A percentile compares a stretch with the other conserved stretches of the same genome.
phyloP scores from a whole-genome alignment of 2,888 invertebrate species.

The Tetanocera ferruginea region DNA sequence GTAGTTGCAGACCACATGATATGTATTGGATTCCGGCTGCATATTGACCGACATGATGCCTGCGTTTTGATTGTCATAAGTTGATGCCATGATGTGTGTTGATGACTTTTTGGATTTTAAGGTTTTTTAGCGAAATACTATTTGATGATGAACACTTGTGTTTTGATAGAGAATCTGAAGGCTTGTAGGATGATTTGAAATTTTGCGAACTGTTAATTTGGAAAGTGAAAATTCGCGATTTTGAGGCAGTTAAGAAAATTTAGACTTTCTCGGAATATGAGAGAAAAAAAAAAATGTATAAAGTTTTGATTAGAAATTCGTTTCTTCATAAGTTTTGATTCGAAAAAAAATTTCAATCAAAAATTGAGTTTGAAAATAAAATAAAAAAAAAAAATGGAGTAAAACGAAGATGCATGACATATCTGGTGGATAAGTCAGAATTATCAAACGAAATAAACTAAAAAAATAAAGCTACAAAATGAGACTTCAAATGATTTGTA shows the following conservation, averaged over 20 bases:
- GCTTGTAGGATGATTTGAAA: neutral
- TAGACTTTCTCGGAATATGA: neutral
- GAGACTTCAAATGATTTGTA: no score
- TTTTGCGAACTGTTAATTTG: conserved; percentile 13
- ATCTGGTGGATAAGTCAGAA: neutral
- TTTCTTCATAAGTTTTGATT: no score
- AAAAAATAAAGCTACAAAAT: no score
- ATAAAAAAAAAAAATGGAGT: neutral
- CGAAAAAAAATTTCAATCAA: neutral
- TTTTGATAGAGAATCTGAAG: neutral
- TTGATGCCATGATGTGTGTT: neutral
- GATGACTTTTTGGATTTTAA: neutral
- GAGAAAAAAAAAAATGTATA: neutral
- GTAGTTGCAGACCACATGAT: conserved; percentile 36
- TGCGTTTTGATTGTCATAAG: neutral
- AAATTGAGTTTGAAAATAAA: neutral
- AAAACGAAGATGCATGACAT: neutral
- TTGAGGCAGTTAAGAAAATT: neutral
- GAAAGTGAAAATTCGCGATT: neutral
- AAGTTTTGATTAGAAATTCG: neutral
- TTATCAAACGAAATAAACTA: no score
- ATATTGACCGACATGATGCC: neutral
- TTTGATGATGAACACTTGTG: neutral
- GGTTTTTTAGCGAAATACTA: neutral
- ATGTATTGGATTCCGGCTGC: neutral